Evolutionary conservation across 2,888 invertebrate genomes (phyloP), one percentile per base, ranked within the genome.

Genomic region (Lamellibrachia satsuma): DNA sequence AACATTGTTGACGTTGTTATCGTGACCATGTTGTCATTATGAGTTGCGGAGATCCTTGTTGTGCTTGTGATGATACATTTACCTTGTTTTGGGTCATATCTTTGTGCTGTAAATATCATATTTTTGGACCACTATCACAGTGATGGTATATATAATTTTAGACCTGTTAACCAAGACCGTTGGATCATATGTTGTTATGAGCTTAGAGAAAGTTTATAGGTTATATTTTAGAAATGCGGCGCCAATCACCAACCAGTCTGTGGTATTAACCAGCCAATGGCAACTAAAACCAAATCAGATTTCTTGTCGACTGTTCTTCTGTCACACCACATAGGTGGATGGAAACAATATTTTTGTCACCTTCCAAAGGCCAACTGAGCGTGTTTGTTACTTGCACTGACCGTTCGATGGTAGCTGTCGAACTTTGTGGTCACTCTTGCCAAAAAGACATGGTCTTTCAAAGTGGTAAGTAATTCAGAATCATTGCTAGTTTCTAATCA

Each of bases 391-490:
- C 75, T 22, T 75, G 75, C 75, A 75, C 75, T 75, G 75, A 75
- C 22, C n/a, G 75, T 15, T 15, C 75, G n/a, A 75, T 75, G 75
- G 75, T 75, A 15, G n/a, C n/a, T 75, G 75, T 75, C 75, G n/a
- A 75, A 75, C 75, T 75, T n/a, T 75, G 75, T 75, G 75, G 75
- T 75, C 75, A 75, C 75, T 75, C 75, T 75, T 75, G 75, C 75
- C 75, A 75, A 15, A 75, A 75, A 75, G 75, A 75, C 75, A 22
- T 75, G 75, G 75, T 75, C 75, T 75, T 75, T 75, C 75, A 75
- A 75, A 75, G 75, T 75, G 75, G 75, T 75, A 15, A 75, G 6
- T 75, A 75, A 75, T 75, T 75, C n/a, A 75, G 75, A 75, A 75
- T 75, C n/a, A 22, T 75, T 75, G 75, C 75, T 75, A 75, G 75